Base-by-base conservation (phyloP, 2,113 vertebrate genomes). In the Raphicerus campestris region DNA sequence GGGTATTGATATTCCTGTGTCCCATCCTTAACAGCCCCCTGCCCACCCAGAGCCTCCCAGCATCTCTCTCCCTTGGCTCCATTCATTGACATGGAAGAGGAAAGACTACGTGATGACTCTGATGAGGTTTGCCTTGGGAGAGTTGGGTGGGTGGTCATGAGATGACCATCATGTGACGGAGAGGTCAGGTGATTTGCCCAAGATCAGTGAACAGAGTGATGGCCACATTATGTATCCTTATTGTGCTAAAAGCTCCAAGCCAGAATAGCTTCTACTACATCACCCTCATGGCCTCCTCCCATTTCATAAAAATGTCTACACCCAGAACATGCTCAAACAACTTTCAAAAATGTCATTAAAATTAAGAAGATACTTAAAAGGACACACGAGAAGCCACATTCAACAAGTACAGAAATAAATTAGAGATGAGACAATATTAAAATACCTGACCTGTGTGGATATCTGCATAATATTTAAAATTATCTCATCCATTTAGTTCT, bases 311-410 rank as follows among this genome's bases (percentile, higher is more conserved):
- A 97, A 97, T n/a, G 88, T 90, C 88, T 95, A 80, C 53, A 30
- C 35, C 84, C 22, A 96, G 85, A 96, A 96, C 49, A 93, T 55
- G 61, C 53, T 97, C 56, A 96, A 91, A 96, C 95, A 91, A 94
- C 97, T 97, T 97, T 98, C 92, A 94, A 89, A 97, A 98, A 95
- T 97, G 97, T 96, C 97, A 97, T 96, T 96, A 97, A 97, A 98
- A 98, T 97, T 98, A 97, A 98, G 97, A 97, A 96, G 97, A 93
- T 94, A 87, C 96, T 98, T 98, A 98, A 97, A 96, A 97, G 96
- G 97, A 98, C 93, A 81, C 39, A 91, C 24, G 92, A 97, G 95
- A 87, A 97, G 84, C 93, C 83, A 96, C 89, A 97, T 96, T 97
- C 88, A 98, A 96, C 97, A 98, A 97, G 97, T 94, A 89, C 89